phyloP scores from a whole-genome alignment of 2,888 invertebrate species.

The Chrysomela aeneicollis region DNA sequence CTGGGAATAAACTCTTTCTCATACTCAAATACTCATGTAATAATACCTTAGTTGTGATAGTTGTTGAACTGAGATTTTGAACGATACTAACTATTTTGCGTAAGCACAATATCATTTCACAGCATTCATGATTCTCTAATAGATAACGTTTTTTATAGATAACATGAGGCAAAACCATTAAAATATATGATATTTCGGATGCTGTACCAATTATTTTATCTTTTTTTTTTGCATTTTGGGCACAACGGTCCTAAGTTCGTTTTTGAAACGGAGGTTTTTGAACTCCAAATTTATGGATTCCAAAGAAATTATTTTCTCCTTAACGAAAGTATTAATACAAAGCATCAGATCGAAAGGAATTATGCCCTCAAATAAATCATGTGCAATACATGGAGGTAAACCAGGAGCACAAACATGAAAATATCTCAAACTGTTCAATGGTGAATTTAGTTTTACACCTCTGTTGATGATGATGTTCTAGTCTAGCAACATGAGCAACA shows the following conservation, averaged over 20 bases:
- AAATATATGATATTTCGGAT: not conserved
- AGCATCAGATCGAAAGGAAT: constrained; percentile 31
- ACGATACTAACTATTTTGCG: not conserved
- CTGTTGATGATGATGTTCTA: too few species aligned
- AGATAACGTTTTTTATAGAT: too few species aligned
- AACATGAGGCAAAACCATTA: too few species aligned
- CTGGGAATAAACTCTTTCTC: not conserved
- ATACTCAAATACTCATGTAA: not conserved
- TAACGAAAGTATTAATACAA: constrained; percentile 34
- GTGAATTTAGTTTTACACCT: constrained; percentile 39
- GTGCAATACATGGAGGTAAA: constrained; percentile 40
- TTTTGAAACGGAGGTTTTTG: constrained; percentile 18
- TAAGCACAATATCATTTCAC: not conserved
- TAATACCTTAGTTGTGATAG: not conserved
- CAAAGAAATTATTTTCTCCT: constrained; percentile 27
- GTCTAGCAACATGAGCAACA: constrained; percentile 13
- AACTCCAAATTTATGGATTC: constrained; percentile 25
- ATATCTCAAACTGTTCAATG: constrained; percentile 38
- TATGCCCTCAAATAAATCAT: constrained; percentile 39
- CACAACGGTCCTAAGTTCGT: not conserved
- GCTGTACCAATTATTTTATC: not conserved
- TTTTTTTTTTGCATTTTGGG: not conserved
- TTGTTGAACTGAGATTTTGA: not conserved
- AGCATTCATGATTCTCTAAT: not conserved
- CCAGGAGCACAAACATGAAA: constrained; percentile 44